Conservation (phyloP, 2,797 vertebrate genomes). For the Falco concolor region DNA sequence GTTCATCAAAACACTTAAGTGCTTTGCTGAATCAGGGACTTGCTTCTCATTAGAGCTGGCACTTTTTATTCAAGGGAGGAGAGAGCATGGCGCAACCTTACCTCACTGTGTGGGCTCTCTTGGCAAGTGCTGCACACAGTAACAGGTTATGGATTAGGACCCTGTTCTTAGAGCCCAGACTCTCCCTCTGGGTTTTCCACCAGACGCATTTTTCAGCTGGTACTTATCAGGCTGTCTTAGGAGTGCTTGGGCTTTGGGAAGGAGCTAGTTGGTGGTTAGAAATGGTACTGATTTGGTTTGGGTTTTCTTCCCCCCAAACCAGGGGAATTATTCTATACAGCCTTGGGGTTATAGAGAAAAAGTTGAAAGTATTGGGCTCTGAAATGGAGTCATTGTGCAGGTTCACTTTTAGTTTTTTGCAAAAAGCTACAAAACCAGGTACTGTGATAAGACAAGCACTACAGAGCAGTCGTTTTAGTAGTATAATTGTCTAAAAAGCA, state of each 20-base stretch:
- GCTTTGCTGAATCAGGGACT: slow-evolving; percentile 64
- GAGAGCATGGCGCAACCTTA: slow-evolving; percentile 1
- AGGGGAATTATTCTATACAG: background rate
- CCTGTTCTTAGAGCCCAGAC: background rate
- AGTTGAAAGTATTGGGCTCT: background rate
- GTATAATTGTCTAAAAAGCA: background rate
- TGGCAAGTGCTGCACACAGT: background rate
- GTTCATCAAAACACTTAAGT: slow-evolving; percentile 63
- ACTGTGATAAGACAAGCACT: background rate
- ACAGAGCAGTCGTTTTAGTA: background rate
- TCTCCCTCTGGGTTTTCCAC: background rate
- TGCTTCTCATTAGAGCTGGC: slow-evolving; percentile 32
- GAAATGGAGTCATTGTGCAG: background rate
- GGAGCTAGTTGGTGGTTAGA: background rate
- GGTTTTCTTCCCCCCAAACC: background rate
- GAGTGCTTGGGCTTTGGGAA: background rate
- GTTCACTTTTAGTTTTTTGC: background rate
- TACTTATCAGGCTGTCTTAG: background rate
- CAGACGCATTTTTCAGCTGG: background rate
- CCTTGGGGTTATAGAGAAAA: background rate
- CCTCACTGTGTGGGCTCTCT: slow-evolving; percentile 13
- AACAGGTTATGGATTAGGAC: slow-evolving; percentile 9
- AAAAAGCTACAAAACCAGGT: background rate
- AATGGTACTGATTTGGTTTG: background rate
- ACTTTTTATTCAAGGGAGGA: slow-evolving; percentile 12